phyloP scores from a whole-genome alignment of 2,888 invertebrate genomes.

The Argynnis bischoffii region DNA sequence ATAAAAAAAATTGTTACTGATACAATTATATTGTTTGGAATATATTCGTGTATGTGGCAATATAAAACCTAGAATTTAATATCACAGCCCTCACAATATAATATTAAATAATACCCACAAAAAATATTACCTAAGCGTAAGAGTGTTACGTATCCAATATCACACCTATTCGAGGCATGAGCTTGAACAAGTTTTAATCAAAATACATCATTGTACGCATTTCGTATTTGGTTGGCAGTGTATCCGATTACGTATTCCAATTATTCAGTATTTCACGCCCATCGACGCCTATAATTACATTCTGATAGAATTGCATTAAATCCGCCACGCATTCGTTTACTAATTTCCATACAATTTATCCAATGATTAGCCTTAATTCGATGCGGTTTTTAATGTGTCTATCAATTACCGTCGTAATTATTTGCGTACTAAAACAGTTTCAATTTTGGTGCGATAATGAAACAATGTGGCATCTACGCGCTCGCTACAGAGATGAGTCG shows the following conservation, averaged over 20 bases:
- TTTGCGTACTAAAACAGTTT: slow-evolving; percentile 31
- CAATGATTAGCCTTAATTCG: slow-evolving; percentile 72
- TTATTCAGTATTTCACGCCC: slow-evolving; percentile 75
- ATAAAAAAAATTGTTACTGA: not conserved
- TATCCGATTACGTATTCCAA: slow-evolving; percentile 61
- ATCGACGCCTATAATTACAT: slow-evolving; percentile 77
- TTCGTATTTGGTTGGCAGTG: slow-evolving; percentile 44
- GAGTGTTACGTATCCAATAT: slow-evolving; percentile 29
- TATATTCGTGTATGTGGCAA: not conserved
- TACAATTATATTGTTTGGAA: not conserved
- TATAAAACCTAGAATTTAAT: slow-evolving; percentile 15
- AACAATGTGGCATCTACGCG: slow-evolving; percentile 41
- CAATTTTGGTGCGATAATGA: slow-evolving; percentile 41
- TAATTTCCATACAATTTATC: slow-evolving; percentile 77
- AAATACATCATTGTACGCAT: slow-evolving; percentile 42
- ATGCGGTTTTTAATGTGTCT: slow-evolving; percentile 56
- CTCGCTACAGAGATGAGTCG: slow-evolving; percentile 40
- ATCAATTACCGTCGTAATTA: slow-evolving; percentile 48
- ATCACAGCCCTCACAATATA: slow-evolving; percentile 5
- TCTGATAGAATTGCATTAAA: slow-evolving; percentile 74
- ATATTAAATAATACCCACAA: slow-evolving; percentile 18
- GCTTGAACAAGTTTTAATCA: slow-evolving; percentile 37
- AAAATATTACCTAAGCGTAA: slow-evolving; percentile 21
- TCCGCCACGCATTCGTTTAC: slow-evolving; percentile 65
- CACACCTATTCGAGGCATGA: slow-evolving; percentile 27